Evolutionary conservation across 2,797 vertebrate genomes (phyloP).

Genomic region (Trichosurus vulpecula): DNA sequence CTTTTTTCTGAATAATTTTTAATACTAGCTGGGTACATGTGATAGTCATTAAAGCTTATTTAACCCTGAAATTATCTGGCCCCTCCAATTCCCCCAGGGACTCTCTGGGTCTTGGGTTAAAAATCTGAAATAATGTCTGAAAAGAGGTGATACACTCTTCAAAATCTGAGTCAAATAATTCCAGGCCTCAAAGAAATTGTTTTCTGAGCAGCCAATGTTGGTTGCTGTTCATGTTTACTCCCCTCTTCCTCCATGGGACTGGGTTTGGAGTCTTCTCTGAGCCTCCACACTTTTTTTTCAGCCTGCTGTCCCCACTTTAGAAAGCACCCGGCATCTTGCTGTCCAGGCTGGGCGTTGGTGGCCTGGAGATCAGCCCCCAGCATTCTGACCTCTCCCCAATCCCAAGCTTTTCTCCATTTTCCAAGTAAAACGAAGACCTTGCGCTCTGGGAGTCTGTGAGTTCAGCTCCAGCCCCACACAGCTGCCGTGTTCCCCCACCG

Average conservation of each 20-base stretch:
- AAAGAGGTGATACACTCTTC: conserved; percentile 81
- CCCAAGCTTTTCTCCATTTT: conserved; percentile 73
- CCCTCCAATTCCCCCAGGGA: conserved; percentile 82
- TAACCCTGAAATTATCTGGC: conserved; percentile 89
- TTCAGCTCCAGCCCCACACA: conserved; percentile 83
- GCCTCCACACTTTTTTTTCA: background rate
- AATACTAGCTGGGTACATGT: conserved; percentile 87
- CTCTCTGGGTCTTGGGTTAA: conserved; percentile 81
- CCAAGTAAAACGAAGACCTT: conserved; percentile 78
- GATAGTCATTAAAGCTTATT: conserved; percentile 90
- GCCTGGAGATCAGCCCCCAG: conserved; percentile 76
- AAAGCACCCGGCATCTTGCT: background rate
- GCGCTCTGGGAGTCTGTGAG: conserved; percentile 77
- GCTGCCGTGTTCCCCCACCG: conserved; percentile 84
- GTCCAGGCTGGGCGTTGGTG: conserved; percentile 67
- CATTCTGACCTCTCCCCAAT: conserved; percentile 72
- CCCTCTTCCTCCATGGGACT: background rate
- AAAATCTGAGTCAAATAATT: conserved; percentile 70
- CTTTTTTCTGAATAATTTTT: conserved; percentile 83
- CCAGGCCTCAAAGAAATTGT: conserved; percentile 76
- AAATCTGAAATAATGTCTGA: conserved; percentile 84
- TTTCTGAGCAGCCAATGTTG: conserved; percentile 17
- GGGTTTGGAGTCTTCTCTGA: conserved; percentile 62
- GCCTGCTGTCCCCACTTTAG: background rate
- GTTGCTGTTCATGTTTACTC: background rate